phyloP scores from a whole-genome alignment of 2,113 vertebrate genomes.

The Talpa occidentalis region DNA sequence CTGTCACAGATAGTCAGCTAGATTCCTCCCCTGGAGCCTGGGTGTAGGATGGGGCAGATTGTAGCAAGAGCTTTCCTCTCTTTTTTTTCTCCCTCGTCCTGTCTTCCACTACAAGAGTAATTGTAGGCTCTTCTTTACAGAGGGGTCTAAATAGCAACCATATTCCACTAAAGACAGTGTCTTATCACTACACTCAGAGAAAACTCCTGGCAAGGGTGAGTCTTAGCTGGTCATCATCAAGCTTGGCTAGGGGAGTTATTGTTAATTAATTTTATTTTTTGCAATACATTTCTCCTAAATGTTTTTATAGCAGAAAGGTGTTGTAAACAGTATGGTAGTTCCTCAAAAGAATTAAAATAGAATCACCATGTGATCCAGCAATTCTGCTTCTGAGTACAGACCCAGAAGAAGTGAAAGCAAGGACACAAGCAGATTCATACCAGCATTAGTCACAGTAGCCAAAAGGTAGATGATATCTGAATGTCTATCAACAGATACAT shows the following conservation, averaged over 20 bases:
- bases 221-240: background rate
- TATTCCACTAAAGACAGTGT: background rate
- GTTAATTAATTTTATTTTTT: background rate
- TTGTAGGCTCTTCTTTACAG: background rate
- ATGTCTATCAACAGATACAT: background rate
- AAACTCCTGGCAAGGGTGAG: background rate
- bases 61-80: background rate
- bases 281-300: background rate
- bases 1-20: background rate
- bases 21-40: background rate
- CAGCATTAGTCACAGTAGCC: background rate
- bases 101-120: background rate
- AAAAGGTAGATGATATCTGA: background rate
- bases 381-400: background rate
- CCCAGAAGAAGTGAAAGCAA: background rate
- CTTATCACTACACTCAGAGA: background rate
- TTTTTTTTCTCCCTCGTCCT: background rate
- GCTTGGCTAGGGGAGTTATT: background rate
- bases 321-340: background rate
- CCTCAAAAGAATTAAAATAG: slow-evolving; percentile 21
- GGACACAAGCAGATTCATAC: background rate
- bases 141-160: background rate
- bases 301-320: slow-evolving; percentile 21
- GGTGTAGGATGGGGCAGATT: too few relatives aligned
- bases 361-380: background rate